These are phyloP conservation scores for Chironomus tepperi DNA, from an alignment of 1,140 invertebrate species.

Conservation along the genomic window DNA sequence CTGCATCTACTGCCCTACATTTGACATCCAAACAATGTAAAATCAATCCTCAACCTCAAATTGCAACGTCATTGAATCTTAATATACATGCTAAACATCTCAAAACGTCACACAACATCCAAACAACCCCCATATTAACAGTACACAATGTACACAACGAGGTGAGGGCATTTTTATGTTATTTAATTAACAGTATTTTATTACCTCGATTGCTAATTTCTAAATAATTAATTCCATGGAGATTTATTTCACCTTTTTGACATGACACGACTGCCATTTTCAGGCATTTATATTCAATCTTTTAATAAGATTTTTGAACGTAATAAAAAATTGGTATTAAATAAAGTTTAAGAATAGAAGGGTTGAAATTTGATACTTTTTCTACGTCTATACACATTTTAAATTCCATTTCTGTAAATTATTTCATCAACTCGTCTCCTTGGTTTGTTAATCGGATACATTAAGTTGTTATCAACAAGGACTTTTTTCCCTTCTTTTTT, in stretches of 20 bases:
- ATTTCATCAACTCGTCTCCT: neutral
- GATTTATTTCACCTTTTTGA: slow-evolving; percentile 21
- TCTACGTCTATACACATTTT: no score
- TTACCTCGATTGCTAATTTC: neutral
- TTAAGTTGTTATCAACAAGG: neutral
- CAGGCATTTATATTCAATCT: no score
- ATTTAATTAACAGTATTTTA: slow-evolving; percentile 18
- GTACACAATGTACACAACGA: neutral
- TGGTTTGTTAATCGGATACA: slow-evolving; percentile 8
- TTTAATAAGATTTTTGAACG: no score
- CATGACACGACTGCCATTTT: neutral
- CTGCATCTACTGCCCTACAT: no score
- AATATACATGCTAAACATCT: no score
- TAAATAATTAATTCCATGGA: slow-evolving; percentile 17
- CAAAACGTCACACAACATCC: no score
- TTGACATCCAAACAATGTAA: no score
- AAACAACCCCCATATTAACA: no score
- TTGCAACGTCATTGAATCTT: no score
- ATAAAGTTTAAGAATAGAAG: neutral
- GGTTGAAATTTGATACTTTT: neutral
- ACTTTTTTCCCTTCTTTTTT: neutral
- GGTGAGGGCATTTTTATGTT: slow-evolving; percentile 14
- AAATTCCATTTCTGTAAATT: no score
- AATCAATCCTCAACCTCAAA: no score
- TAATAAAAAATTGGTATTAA: no score